These are phyloP conservation scores for Sarcophaga rosellei DNA, from an alignment of 2,888 invertebrate genomes.

Conservation along the genomic window DNA sequence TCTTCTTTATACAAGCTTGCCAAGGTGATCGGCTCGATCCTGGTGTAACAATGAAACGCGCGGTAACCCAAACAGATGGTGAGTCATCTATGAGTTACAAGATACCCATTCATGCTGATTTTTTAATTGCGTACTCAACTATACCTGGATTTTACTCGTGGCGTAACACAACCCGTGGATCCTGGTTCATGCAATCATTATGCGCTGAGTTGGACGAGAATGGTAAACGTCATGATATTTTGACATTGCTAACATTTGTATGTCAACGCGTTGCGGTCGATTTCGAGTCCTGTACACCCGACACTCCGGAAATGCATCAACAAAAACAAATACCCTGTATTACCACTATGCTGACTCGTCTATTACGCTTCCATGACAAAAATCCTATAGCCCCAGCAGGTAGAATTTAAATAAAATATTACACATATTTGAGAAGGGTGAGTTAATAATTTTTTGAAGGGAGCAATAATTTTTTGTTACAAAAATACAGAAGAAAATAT, in stretches of 20 bases:
- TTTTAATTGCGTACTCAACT: constrained; percentile 95
- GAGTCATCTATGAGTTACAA: constrained; percentile 85
- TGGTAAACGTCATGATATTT: constrained; percentile 88
- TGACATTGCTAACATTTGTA: constrained; percentile 93
- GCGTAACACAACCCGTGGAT: constrained; percentile 96
- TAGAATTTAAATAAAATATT: constrained; percentile 45
- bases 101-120: constrained; percentile 96
- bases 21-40: constrained; percentile 93
- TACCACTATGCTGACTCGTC: constrained; percentile 94
- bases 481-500: too few relatives aligned
- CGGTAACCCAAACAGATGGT: constrained; percentile 87
- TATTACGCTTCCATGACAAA: constrained; percentile 86
- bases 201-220: constrained; percentile 89
- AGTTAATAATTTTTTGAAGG: neutral
- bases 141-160: constrained; percentile 97
- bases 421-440: neutral
- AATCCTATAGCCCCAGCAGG: constrained; percentile 56
- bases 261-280: constrained; percentile 92
- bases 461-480: neutral
- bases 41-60: constrained; percentile 85
- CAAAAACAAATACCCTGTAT: constrained; percentile 97
- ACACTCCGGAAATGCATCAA: constrained; percentile 89
- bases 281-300: constrained; percentile 94
- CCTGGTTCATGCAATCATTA: constrained; percentile 97
- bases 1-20: constrained; percentile 92